phyloP scores from a whole-genome alignment of 2,888 invertebrate species.

The Scaptomyza polygonia region DNA sequence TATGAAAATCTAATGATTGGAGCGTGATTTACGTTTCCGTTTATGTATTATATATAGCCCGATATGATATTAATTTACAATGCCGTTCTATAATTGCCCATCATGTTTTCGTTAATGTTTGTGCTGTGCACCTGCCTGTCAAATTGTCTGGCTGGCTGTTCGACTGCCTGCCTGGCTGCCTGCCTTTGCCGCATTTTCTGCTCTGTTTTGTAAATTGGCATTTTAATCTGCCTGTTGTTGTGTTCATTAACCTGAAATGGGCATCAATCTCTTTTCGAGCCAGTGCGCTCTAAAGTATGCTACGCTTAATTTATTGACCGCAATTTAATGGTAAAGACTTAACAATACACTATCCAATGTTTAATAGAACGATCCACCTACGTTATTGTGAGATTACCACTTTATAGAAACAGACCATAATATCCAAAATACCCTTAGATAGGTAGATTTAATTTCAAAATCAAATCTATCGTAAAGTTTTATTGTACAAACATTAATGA shows the following conservation, averaged over 20 bases:
- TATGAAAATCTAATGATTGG: neutral
- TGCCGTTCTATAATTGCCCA: constrained; percentile 33
- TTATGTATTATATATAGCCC: constrained; percentile 46
- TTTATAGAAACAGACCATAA: no score
- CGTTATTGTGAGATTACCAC: no score
- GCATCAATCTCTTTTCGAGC: constrained; percentile 12
- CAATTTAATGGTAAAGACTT: neutral
- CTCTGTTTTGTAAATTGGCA: constrained; percentile 43
- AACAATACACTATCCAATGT: constrained; percentile 2
- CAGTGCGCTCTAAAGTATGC: constrained; percentile 36
- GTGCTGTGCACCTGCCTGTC: neutral
- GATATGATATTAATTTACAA: constrained; percentile 74
- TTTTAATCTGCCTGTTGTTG: constrained; percentile 22
- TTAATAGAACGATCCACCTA: no score
- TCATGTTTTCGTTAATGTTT: constrained; percentile 11
- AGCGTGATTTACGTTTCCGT: neutral
- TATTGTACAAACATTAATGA: neutral
- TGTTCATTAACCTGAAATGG: constrained; percentile 43
- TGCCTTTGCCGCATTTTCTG: constrained; percentile 19
- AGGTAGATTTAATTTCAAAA: no score
- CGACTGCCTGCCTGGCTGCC: neutral
- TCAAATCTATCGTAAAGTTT: neutral
- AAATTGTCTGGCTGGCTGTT: neutral
- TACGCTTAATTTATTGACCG: neutral
- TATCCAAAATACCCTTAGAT: no score